phyloP scores from a whole-genome alignment of 2,797 vertebrate genomes.

The Rallus crepitans region DNA sequence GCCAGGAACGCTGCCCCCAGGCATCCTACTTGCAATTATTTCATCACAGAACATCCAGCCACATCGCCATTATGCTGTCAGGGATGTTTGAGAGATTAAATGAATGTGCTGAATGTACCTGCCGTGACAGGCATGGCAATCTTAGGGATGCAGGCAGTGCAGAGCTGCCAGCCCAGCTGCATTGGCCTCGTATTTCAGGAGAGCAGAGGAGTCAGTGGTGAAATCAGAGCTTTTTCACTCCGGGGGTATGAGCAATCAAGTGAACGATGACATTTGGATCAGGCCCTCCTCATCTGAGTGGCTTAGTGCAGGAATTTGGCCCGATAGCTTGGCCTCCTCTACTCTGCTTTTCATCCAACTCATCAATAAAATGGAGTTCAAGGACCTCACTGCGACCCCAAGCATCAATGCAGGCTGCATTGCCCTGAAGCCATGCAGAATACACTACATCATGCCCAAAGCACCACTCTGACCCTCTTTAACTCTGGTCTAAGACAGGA shows the following conservation, averaged over 20 bases:
- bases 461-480: not conserved
- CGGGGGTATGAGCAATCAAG: not conserved
- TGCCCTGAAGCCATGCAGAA: not conserved
- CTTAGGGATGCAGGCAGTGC: fast-evolving
- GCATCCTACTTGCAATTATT: not conserved
- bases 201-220: not conserved
- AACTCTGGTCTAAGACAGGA: not conserved
- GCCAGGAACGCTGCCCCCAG: not conserved
- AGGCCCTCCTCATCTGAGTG: not conserved
- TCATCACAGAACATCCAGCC: not conserved
- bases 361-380: not conserved
- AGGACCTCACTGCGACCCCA: not conserved
- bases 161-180: constrained; percentile 29
- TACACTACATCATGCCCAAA: not conserved
- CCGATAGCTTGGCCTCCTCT: not conserved
- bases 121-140: not conserved
- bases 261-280: not conserved
- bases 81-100: not conserved
- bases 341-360: not conserved
- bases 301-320: constrained; percentile 9
- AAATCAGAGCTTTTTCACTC: not conserved
- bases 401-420: fast-evolving
- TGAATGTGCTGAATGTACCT: not conserved
- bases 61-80: not conserved
- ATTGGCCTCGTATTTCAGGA: not conserved